Evolutionary conservation across 1,140 invertebrate species (phyloP).

Genomic region (Heliconius himera): DNA sequence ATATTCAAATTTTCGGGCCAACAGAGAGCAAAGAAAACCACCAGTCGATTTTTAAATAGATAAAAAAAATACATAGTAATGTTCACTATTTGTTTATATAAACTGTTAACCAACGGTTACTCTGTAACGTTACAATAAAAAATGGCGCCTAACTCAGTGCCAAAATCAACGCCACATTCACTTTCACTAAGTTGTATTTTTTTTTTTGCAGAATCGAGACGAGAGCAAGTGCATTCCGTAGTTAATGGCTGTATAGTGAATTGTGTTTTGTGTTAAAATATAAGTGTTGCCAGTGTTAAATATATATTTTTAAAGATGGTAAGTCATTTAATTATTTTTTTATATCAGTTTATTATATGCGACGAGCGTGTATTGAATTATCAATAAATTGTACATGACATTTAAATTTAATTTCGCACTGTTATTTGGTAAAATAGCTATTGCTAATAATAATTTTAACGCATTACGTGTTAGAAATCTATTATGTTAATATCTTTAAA

Average conservation of each 20-base stretch:
- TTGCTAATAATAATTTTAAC: neutral
- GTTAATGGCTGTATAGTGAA: slow-evolving; percentile 28
- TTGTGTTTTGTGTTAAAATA: slow-evolving; percentile 32
- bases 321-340: slow-evolving; percentile 15
- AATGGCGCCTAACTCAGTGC: slow-evolving; percentile 31
- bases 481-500: too few species aligned
- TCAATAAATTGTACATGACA: neutral
- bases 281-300: slow-evolving; percentile 23
- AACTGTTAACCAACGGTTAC: too few species aligned
- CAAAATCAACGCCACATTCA: slow-evolving; percentile 46
- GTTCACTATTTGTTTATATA: too few species aligned
- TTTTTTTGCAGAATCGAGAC: slow-evolving; percentile 52
- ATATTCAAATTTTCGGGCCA: too few species aligned
- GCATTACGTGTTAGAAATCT: too few species aligned
- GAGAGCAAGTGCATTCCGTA: slow-evolving; percentile 48
- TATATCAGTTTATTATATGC: neutral
- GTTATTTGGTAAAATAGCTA: neutral
- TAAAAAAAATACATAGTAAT: too few species aligned
- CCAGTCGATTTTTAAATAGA: too few species aligned
- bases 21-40: too few species aligned
- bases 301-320: slow-evolving; percentile 18
- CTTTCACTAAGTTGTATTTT: slow-evolving; percentile 58
- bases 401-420: neutral
- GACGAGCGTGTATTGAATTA: neutral
- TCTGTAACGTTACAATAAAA: neutral